phyloP scores from a whole-genome alignment of 2,113 vertebrate species.

The Mirza zaza region DNA sequence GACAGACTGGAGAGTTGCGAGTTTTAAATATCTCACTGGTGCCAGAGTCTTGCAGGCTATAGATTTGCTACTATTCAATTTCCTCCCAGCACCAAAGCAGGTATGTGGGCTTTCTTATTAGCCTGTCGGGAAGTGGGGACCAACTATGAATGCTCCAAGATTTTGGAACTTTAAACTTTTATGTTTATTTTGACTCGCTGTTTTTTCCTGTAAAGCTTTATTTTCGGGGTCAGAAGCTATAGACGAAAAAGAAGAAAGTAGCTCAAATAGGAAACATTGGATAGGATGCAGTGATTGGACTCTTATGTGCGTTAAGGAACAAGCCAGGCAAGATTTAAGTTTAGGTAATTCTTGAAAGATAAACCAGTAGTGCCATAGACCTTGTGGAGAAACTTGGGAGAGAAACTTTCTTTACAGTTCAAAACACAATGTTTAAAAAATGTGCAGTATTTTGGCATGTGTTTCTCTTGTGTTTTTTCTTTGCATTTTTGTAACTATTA shows the following conservation, averaged over 20 bases:
- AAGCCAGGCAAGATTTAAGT: neutral
- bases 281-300: neutral
- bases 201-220: neutral
- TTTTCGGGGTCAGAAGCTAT: neutral
- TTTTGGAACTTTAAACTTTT: conserved; percentile 6
- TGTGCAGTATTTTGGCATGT: neutral
- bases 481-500: neutral
- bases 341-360: neutral
- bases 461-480: neutral
- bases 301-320: neutral
- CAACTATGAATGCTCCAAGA: neutral
- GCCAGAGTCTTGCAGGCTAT: neutral
- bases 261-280: neutral
- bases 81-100: neutral
- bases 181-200: conserved; percentile 13
- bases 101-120: neutral
- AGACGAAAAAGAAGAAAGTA: neutral
- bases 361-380: neutral
- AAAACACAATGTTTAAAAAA: conserved; percentile 22
- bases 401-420: neutral
- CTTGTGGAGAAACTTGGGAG: neutral
- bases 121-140: neutral
- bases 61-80: neutral
- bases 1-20: neutral
- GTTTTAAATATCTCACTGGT: neutral